phyloP scores from a whole-genome alignment of 2,797 vertebrate genomes.

The Kryptopterus vitreolus region DNA sequence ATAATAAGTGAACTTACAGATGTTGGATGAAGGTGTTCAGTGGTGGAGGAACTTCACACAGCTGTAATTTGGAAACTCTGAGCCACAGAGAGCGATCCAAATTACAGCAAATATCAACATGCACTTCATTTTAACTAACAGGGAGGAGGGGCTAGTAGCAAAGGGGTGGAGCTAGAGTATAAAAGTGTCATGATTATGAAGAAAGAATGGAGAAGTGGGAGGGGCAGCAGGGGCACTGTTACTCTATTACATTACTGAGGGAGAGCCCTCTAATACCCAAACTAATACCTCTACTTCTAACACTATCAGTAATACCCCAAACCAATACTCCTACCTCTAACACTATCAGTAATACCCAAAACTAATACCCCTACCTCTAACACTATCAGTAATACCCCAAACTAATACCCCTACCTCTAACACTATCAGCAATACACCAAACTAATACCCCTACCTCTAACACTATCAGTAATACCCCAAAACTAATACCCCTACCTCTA shows the following conservation, averaged over 20 bases:
- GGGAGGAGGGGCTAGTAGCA: constrained; percentile 14
- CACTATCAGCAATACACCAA: neutral
- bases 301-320: too few relatives aligned
- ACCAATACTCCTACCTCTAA: neutral
- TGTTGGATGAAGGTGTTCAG: constrained; percentile 32
- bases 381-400: neutral
- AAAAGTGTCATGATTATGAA: neutral
- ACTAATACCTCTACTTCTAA: neutral
- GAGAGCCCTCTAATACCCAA: neutral
- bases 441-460: neutral
- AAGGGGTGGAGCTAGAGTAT: neutral
- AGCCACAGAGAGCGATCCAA: constrained; percentile 75
- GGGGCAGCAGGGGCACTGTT: too few relatives aligned
- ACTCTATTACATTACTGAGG: neutral
- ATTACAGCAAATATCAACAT: constrained; percentile 62
- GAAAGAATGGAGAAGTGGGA: neutral
- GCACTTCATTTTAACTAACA: constrained; percentile 71
- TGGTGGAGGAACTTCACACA: constrained; percentile 55
- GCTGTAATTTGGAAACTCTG: constrained; percentile 67
- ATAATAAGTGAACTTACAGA: constrained; percentile 69
- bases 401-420: neutral
- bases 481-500: neutral
- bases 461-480: neutral
- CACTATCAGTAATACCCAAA: neutral
- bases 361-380: neutral